phyloP scores from a whole-genome alignment of 2,113 vertebrate genomes.

The Toxostoma redivivum region DNA sequence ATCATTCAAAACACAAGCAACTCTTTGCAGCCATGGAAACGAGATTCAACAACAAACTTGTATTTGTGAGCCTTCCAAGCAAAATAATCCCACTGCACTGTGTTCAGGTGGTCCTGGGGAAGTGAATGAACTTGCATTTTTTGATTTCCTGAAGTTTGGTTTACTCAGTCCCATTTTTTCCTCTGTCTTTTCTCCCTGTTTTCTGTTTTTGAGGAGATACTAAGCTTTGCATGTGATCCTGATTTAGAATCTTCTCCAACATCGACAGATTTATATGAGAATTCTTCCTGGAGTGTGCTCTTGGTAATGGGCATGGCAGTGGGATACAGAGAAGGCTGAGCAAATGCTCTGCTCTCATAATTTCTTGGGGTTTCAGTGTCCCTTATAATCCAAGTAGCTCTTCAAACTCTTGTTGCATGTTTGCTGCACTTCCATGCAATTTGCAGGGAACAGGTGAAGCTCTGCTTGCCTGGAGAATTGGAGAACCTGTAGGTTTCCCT shows the following conservation, averaged over 20 bases:
- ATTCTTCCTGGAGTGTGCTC: not conserved
- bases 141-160: constrained; percentile 13
- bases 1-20: constrained; percentile 72
- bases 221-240: not conserved
- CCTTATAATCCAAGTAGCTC: not conserved
- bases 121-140: constrained; percentile 49
- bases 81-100: constrained; percentile 68
- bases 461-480: not conserved
- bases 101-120: constrained; percentile 62
- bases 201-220: constrained; percentile 17
- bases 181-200: not conserved
- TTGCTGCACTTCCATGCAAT: not conserved
- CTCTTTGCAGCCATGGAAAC: constrained; percentile 66
- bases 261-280: not conserved
- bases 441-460: not conserved
- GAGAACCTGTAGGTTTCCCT: not conserved
- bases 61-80: constrained; percentile 63
- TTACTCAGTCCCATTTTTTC: not conserved
- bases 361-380: not conserved
- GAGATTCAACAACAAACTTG: constrained; percentile 70
- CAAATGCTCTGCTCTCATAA: not conserved
- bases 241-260: not conserved
- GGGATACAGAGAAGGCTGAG: not conserved
- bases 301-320: not conserved
- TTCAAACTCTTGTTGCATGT: not conserved